Base-by-base conservation (phyloP, 2,113 vertebrate genomes). In the Poicephalus meyeri region DNA sequence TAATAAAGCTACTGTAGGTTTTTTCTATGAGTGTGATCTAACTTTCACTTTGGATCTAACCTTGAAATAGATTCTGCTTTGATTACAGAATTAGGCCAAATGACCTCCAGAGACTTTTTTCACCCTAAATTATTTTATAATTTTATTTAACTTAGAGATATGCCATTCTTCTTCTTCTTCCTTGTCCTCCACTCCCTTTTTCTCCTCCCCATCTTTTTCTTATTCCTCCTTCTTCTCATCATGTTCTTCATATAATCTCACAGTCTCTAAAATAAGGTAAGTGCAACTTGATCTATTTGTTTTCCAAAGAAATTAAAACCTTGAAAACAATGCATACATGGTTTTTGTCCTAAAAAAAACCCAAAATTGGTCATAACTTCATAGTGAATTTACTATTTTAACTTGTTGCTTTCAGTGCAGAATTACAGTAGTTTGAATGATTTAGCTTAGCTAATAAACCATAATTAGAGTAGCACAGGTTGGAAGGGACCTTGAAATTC, bases 1-100 rank as follows among this genome's bases (percentile, higher is more conserved):
- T 8, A 10, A 35, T 46, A 76, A 76, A 66, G 4, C 1, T 49
- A 29, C 3, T 2, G 3, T 23, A 24, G 3, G 0, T 20, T n/a
- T 42, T 56, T 42, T 29, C 20, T 69, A 10, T 65, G 39, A 64
- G 8, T 47, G 58, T 23, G 11, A 39, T 53, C 7, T 42, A 69
- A n/a, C 8, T 25, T 50, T 60, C 23, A 74, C 16, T 58, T 79
- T 64, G 39, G 4, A 52, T 70, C 31, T 35, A 60, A 74, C n/a
- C 87, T 80, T 80, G 11, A 65, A 70, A 53, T 28, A 72, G 13
- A 72, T 85, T 19, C 33, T 72, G 7, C 16, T 88, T 19, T 76
- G 18, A 70, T 16, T 44, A 83, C 5, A 41, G 25, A 49, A 7
- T 76, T 80, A 50, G 16, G 71, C 5, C 33, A 80, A 25, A 42